Percentiles rank a stretch among this genome's conserved stretches.
Evolutionary conservation across 1,140 invertebrate species (phyloP).

Genomic region (Popillia japonica): DNA sequence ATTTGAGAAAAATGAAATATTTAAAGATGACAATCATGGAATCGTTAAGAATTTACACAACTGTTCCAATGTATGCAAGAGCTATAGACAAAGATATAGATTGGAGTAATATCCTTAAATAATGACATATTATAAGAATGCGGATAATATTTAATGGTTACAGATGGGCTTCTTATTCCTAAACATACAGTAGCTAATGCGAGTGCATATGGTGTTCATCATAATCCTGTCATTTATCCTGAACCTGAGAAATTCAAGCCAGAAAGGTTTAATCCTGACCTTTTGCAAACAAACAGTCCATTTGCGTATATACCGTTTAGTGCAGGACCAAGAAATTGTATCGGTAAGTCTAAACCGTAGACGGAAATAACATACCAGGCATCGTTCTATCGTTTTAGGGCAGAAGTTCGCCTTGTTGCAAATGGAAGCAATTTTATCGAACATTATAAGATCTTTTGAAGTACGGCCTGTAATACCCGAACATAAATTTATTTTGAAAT

Average conservation of each 20-base stretch:
- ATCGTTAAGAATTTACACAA: slow-evolving; percentile 49
- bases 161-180: slow-evolving; percentile 40
- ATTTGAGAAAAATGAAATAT: slow-evolving; percentile 68
- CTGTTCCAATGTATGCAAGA: slow-evolving; percentile 64
- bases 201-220: slow-evolving; percentile 67
- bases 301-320: slow-evolving; percentile 36
- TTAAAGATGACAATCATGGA: slow-evolving; percentile 62
- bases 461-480: slow-evolving; percentile 15
- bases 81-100: slow-evolving; percentile 65
- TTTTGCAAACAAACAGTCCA: neutral
- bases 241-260: slow-evolving; percentile 76
- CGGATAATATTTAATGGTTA: neutral
- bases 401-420: slow-evolving; percentile 30
- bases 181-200: slow-evolving; percentile 14
- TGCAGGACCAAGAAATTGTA: slow-evolving; percentile 37
- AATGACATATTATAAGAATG: neutral
- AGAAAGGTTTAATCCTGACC: slow-evolving; percentile 56
- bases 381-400: neutral
- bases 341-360: neutral
- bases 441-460: slow-evolving; percentile 19
- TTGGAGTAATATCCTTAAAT: slow-evolving; percentile 39
- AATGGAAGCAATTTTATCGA: slow-evolving; percentile 12
- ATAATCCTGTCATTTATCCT: slow-evolving; percentile 66
- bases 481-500: slow-evolving; percentile 3
- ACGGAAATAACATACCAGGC: neutral